These are phyloP conservation scores for Corvus moneduloides DNA, from an alignment of 2,113 vertebrate genomes.

Conservation along the genomic window DNA sequence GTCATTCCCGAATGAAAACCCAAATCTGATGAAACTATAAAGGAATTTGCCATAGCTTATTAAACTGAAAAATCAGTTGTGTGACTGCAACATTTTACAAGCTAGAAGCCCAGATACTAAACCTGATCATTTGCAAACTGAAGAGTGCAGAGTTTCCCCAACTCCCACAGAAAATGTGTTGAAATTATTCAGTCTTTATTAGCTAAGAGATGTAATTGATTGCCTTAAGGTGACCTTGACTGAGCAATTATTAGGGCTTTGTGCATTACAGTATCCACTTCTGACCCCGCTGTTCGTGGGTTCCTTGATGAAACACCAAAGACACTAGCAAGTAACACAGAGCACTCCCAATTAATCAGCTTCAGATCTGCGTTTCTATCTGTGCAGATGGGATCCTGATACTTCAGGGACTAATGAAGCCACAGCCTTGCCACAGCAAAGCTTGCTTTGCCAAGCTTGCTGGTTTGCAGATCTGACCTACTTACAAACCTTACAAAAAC, in stretches of 20 bases:
- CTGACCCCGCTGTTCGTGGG: neutral
- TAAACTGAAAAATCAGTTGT: neutral
- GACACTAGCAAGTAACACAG: neutral
- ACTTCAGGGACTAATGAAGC: neutral
- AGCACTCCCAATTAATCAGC: neutral
- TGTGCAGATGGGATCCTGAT: neutral
- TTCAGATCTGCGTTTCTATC: neutral
- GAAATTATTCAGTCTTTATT: neutral
- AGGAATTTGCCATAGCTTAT: neutral
- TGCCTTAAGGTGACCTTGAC: neutral
- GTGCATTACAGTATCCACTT: neutral
- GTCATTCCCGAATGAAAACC: neutral
- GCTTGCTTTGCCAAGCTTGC: neutral
- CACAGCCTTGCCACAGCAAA: neutral
- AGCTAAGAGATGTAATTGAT: neutral
- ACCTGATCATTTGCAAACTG: neutral
- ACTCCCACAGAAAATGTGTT: neutral
- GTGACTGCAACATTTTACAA: neutral
- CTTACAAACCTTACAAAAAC: slow-evolving; percentile 45
- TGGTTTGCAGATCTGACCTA: slow-evolving; percentile 40
- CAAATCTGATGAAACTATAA: neutral
- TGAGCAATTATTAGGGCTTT: neutral
- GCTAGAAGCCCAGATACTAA: neutral
- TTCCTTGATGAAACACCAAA: neutral
- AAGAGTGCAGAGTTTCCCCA: neutral